Evolutionary conservation across 2,888 invertebrate genomes (phyloP), one percentile per base, ranked within the genome.

Genomic region (Melangyna quadrimaculata): DNA sequence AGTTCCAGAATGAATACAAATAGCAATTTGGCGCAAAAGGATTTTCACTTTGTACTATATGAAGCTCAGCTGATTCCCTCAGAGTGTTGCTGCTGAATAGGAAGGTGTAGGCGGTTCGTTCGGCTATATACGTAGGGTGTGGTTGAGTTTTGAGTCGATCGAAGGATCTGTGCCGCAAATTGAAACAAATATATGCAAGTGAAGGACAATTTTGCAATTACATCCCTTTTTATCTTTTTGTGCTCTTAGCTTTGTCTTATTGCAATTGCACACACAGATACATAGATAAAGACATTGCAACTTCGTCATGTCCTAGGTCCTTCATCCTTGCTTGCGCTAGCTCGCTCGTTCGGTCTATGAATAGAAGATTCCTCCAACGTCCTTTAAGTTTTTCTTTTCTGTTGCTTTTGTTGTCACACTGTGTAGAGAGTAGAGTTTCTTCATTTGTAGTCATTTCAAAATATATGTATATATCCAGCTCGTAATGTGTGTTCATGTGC

Each of bases 181-280:
- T 84, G 84, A 84, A 84, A 79, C 84, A 84, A 84, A 84, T 84
- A 72, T 75, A 72, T 84, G 75, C 75, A 71, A 74, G 74, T 75
- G 79, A 79, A 84, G 72, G 79, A 79, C 79, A 79, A 79, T 84
- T 84, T 84, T 84, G 79, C 84, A 84, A 84, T 84, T 79, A 84
- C 67, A 61, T 24, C 48, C 45, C 45, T 51, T 67, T 65, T 43
- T 48, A 24, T 51, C 51, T 51, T 8, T 24, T 40, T 12, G 37
- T 22, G 29, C 35, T 59, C 45, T 17, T 45, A 24, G 57, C 51
- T 72, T 55, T 69, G 65, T 72, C 43, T 72, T 77, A 73, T 74
- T 70, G 51, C 40, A 51, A 73, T 74, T 70, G 51, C 40, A 51
- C n/a, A 55, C 57, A 32, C 12, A 55, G 1, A 9, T 14, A n/a